A percentile compares a stretch with the other conserved stretches of the same genome.
phyloP scores from a whole-genome alignment of 2,113 vertebrate genomes.

The Tylochromis polylepis region DNA sequence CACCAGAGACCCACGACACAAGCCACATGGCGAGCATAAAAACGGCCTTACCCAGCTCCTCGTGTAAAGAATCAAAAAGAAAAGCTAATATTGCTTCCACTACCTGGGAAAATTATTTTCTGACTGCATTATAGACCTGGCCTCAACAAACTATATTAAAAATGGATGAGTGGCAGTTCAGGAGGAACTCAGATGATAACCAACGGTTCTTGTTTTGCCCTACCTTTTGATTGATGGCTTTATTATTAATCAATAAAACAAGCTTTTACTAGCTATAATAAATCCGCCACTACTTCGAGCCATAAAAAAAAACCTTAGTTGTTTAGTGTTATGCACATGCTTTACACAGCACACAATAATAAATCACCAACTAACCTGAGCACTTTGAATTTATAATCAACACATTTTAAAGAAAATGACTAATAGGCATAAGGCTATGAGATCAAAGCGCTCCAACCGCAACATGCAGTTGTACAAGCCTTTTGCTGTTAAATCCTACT shows the following conservation, averaged over 20 bases:
- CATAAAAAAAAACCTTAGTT: neutral
- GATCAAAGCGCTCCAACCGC: constrained; percentile 31
- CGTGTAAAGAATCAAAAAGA: neutral
- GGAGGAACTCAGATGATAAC: neutral
- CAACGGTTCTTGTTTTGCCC: neutral
- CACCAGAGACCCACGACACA: neutral
- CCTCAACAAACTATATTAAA: constrained; percentile 6
- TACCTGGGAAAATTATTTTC: neutral
- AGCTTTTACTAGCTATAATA: neutral
- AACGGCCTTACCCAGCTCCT: neutral
- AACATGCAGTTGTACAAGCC: neutral
- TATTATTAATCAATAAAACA: neutral
- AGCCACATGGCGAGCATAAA: neutral
- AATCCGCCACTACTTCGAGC: neutral
- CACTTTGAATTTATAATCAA: neutral
- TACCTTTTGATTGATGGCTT: neutral
- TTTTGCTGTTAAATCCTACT: constrained; percentile 6
- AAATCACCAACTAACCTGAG: neutral
- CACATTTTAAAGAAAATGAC: neutral
- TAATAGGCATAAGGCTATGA: neutral
- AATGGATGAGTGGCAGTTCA: neutral
- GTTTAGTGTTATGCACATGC: neutral
- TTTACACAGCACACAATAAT: neutral
- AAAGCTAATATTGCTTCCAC: constrained; percentile 6
- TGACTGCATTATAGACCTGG: neutral